Percentiles rank a stretch among this genome's conserved stretches.
phyloP scores from a whole-genome alignment of 2,797 vertebrate genomes.

The Gambelia wislizenii region DNA sequence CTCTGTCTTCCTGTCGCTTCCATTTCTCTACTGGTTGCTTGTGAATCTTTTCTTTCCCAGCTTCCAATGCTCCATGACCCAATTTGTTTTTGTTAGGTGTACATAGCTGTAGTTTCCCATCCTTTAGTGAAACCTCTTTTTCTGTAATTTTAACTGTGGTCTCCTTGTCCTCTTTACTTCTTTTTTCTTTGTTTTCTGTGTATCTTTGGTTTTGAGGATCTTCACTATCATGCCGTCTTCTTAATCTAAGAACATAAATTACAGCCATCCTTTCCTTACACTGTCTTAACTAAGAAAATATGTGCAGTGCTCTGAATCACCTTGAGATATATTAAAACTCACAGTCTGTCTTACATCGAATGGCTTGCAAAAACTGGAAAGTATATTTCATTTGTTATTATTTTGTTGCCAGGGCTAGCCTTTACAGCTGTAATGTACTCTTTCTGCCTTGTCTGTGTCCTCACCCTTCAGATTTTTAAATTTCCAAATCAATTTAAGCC shows the following conservation, averaged over 20 bases:
- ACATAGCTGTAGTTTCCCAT: slow-evolving; percentile 65
- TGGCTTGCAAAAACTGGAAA: background rate
- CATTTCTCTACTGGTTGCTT: slow-evolving; percentile 83
- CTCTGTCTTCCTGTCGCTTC: slow-evolving; percentile 84
- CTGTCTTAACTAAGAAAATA: background rate
- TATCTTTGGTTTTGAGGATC: slow-evolving; percentile 76
- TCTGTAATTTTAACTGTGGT: slow-evolving; percentile 70
- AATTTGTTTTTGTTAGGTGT: slow-evolving; percentile 70
- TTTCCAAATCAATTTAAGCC: background rate
- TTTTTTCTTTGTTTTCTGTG: slow-evolving; percentile 77
- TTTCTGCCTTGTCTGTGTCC: background rate
- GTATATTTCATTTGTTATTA: background rate
- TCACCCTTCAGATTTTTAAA: background rate
- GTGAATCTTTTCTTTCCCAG: slow-evolving; percentile 76
- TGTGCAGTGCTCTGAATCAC: background rate
- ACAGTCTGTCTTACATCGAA: background rate
- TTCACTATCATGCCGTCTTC: slow-evolving; percentile 81
- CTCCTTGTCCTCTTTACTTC: slow-evolving; percentile 80
- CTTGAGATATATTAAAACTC: background rate
- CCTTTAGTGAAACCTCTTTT: slow-evolving; percentile 67
- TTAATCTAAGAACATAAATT: slow-evolving; percentile 75
- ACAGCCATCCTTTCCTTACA: background rate
- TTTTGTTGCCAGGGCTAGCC: background rate
- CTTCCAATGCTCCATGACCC: slow-evolving; percentile 67
- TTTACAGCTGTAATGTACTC: slow-evolving; percentile 4